Conservation (phyloP, 2,113 vertebrate genomes). For the Atherinomorus stipes region DNA sequence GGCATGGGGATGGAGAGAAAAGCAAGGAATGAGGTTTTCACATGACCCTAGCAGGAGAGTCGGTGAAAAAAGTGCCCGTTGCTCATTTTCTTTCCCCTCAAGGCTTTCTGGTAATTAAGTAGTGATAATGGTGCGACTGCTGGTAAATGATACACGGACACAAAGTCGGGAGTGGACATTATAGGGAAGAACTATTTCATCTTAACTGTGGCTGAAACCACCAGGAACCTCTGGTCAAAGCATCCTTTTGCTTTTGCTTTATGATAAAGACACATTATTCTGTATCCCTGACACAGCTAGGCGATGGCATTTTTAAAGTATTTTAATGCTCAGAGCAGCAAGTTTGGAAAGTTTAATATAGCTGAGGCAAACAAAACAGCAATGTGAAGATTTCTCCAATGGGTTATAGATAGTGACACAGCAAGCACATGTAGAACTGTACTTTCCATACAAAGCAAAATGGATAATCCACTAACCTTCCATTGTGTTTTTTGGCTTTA, state of each 20-base stretch:
- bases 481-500: not conserved
- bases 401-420: constrained; percentile 14
- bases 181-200: constrained; percentile 5
- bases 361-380: constrained; percentile 15
- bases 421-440: constrained; percentile 4
- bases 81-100: constrained; percentile 42
- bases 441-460: constrained; percentile 12
- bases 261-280: constrained; percentile 8
- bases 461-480: constrained; percentile 9
- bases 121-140: constrained; percentile 36
- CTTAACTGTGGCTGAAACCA: constrained; percentile 8
- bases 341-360: constrained; percentile 41
- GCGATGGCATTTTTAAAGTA: constrained; percentile 16
- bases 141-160: constrained; percentile 28
- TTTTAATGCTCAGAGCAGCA: constrained; percentile 31
- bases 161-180: constrained; percentile 22
- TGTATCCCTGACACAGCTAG: constrained; percentile 6
- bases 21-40: constrained; percentile 39
- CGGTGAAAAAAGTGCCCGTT: constrained; percentile 45
- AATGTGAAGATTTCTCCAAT: constrained; percentile 9
- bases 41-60: constrained; percentile 47
- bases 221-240: constrained; percentile 19
- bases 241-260: constrained; percentile 24
- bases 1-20: constrained; percentile 53
- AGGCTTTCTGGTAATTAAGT: constrained; percentile 59